A percentile compares a stretch with the other conserved stretches of the same genome.
phyloP scores from a whole-genome alignment of 2,888 invertebrate species.

The Drosophila tanythrix region DNA sequence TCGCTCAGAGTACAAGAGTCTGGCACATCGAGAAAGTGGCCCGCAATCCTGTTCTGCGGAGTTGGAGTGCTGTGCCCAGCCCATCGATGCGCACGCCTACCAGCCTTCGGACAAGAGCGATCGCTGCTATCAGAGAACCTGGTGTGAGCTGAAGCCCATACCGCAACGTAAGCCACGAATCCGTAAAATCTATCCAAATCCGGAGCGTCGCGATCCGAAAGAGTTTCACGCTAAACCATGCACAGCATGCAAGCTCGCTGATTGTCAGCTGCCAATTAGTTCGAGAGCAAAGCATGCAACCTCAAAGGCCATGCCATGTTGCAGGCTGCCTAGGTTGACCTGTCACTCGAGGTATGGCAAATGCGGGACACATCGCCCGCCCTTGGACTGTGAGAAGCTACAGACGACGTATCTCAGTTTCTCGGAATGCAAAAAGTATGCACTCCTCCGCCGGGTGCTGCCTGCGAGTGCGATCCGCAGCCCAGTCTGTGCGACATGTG shows the following conservation, averaged over 20 bases:
- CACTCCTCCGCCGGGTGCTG: conserved; percentile 1
- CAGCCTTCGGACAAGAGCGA: conserved; percentile 36
- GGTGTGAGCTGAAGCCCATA: conserved; percentile 34
- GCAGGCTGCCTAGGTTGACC: conserved; percentile 22
- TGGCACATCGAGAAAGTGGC: not conserved
- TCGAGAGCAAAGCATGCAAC: conserved; percentile 2
- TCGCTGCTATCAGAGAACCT: conserved; percentile 48
- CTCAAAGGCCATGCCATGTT: conserved; percentile 31
- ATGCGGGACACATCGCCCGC: not conserved
- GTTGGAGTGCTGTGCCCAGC: conserved; percentile 5
- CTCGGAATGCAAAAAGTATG: conserved; percentile 47
- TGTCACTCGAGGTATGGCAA: conserved; percentile 11
- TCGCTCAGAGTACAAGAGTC: conserved; percentile 30
- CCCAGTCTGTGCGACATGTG: conserved; percentile 41
- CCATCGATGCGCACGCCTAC: conserved; percentile 34
- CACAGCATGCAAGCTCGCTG: conserved; percentile 12
- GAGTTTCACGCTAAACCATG: not conserved
- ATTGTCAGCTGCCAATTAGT: not conserved
- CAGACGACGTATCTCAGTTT: conserved; percentile 45
- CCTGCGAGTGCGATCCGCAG: conserved; percentile 37
- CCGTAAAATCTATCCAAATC: conserved; percentile 31
- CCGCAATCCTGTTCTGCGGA: conserved; percentile 20
- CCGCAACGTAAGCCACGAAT: conserved; percentile 2
- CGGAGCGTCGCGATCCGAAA: conserved; percentile 23
- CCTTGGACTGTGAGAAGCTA: conserved; percentile 40